Evolutionary conservation across 2,113 vertebrate genomes (phyloP), one percentile per base, ranked within the genome.

Genomic region (Solenodon paradoxus): DNA sequence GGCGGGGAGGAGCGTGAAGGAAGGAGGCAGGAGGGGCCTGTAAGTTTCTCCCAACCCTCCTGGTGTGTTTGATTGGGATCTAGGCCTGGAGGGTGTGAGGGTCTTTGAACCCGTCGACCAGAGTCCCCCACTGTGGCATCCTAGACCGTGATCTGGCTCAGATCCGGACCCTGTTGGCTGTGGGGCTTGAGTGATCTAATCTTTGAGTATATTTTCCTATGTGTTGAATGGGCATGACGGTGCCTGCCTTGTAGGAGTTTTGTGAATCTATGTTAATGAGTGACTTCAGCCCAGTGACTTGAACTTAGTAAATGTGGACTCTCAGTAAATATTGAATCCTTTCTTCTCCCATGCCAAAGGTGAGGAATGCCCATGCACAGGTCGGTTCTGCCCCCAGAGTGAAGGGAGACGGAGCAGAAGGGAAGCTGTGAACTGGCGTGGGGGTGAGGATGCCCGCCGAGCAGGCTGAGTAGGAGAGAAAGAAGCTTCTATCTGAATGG

Each of bases 281-380:
- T 22, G 20, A 35, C 40, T 12, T 45, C 2, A 6, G 77, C 26
- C 5, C 12, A 4, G 28, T 2, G 49, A 32, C 22, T 17, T 7
- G 55, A 69, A 3, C 53, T 55, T 19, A 2, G 40, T 35, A 1
- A 20, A 16, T 7, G 35, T 9, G 32, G 78, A 28, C n/a, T 40
- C 47, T 75, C 0, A 22, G 59, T 35, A 16, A 63, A 13, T 15
- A 47, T 3, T 19, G 51, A 35, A 24, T 45, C 45, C 47, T 30
- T 24, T 35, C 22, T 49, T 12, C 15, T 26, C 16, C 19, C 26
- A 0, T 0, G 15, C 24, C 0, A 9, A n/a, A 24, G 0, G 13
- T 71, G 26, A 84, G 45, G 71, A 32, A 10, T 30, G 35, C 4
- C 55, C 3, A 30, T 35, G 35, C 64, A 32, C 20, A 9, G 51